Base-by-base conservation (phyloP, 2,113 vertebrate genomes). In the Natator depressus region DNA sequence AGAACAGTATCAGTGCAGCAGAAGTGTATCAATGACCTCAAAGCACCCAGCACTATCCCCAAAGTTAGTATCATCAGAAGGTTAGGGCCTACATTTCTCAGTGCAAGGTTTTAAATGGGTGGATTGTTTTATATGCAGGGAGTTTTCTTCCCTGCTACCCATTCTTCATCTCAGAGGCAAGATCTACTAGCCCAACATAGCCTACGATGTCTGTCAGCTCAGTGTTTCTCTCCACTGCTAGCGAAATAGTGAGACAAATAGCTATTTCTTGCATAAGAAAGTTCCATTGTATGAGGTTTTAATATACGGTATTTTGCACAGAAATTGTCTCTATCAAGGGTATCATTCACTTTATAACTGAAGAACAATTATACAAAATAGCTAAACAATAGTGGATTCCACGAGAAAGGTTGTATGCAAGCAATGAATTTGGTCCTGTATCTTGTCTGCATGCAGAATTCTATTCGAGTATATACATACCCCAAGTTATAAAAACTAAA, bases 391-490 rank as follows among this genome's bases (percentile, higher is more conserved):
- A 84, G 91, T 22, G 35, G 29, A 90, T 24, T 90, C 1, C 0
- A 0, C 90, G 87, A 93, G 85, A 54, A 94, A 85, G 87, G 82
- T 93, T 80, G 25, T 27, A 79, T 1, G 5, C 65, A 1, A 9
- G 50, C 31, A 87, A 49, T 38, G 50, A 54, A 19, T 92, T 79
- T 94, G 46, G 46, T 47, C 13, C 31, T 59, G 54, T 49, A 76
- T 57, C 65, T 93, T 85, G n/a, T 90, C 95, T 96, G 85, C 82
- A 80, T 27, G 29, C 83, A 78, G 8, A 91, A 69, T 91, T 94
- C 91, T 22, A 80, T 88, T 95, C 75, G 65, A 91, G 88, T 92
- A 90, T 90, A 85, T 94, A 91, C 72, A 75, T 91, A 42, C 54
- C 85, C 80, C 19, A 85, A 85, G 54, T 79, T 91, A 55, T 11